Evolutionary conservation across 2,797 vertebrate genomes (phyloP).

Genomic region (Spondyliosoma cantharus): DNA sequence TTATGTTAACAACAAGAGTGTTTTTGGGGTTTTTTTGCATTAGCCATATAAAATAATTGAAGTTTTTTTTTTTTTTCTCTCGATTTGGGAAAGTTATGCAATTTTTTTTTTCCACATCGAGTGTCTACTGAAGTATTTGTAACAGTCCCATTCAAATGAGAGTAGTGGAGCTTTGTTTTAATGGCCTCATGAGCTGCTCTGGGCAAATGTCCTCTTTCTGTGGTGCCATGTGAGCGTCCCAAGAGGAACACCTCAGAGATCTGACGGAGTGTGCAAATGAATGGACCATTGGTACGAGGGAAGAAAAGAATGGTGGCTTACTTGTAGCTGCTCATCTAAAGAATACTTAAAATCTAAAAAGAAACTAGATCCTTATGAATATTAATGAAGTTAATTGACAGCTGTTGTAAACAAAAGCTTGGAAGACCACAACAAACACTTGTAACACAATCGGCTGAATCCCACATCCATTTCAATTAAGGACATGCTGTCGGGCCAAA

Average conservation of each 20-base stretch:
- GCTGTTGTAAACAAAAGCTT: conserved; percentile 75
- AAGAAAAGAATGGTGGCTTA: conserved; percentile 63
- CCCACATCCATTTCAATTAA: conserved; percentile 62
- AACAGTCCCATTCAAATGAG: conserved; percentile 43
- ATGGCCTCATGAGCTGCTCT: conserved; percentile 45
- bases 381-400: conserved; percentile 80
- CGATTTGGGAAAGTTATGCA: neutral
- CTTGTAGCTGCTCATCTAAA: conserved; percentile 73
- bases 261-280: conserved; percentile 70
- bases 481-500: conserved; percentile 55
- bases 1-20: neutral
- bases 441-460: conserved; percentile 60
- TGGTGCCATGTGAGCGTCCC: conserved; percentile 54
- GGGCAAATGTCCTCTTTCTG: conserved; percentile 66
- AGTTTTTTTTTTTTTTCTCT: neutral
- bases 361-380: conserved; percentile 77
- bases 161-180: conserved; percentile 55
- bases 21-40: neutral
- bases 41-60: neutral
- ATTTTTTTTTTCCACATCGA: conserved; percentile 29
- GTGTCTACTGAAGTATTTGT: conserved; percentile 55
- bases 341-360: conserved; percentile 65
- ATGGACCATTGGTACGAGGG: conserved; percentile 47
- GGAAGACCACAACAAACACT: conserved; percentile 76
- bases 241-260: conserved; percentile 71